A percentile compares a stretch with the other conserved stretches of the same genome.
These are phyloP conservation scores for Hyalella azteca DNA, from an alignment of 2,888 invertebrate genomes.

Conservation along the genomic window DNA sequence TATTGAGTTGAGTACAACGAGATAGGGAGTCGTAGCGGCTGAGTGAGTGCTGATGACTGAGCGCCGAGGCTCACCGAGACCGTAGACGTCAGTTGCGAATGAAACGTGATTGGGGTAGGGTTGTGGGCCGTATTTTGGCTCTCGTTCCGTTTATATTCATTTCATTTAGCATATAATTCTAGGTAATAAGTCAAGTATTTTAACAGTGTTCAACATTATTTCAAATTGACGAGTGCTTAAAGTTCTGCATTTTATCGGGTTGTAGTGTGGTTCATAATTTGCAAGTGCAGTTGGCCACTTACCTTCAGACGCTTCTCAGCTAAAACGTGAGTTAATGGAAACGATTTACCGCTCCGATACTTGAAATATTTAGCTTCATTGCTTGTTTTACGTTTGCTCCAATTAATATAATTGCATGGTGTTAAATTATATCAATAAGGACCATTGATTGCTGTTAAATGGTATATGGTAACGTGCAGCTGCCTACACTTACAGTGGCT, in stretches of 20 bases:
- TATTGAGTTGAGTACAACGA: too few relatives aligned
- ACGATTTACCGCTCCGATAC: too few relatives aligned
- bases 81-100: background rate
- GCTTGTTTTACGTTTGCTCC: too few relatives aligned
- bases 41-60: background rate
- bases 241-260: background rate
- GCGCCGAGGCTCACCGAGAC: background rate
- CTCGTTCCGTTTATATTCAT: slow-evolving; percentile 32
- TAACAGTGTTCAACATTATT: slow-evolving; percentile 25
- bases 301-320: background rate
- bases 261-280: background rate
- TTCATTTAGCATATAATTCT: slow-evolving; percentile 9
- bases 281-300: slow-evolving; percentile 3
- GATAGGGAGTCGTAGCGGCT: too few relatives aligned
- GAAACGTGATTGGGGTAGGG: slow-evolving; percentile 15
- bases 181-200: background rate
- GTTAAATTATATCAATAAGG: too few relatives aligned
- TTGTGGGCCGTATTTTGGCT: slow-evolving; percentile 26
- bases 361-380: too few relatives aligned
- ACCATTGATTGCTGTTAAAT: too few relatives aligned
- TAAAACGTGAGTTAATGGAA: slow-evolving; percentile 18
- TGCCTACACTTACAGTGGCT: too few relatives aligned
- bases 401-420: too few relatives aligned
- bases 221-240: background rate
- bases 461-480: too few relatives aligned